Evolutionary conservation across 2,797 vertebrate genomes (phyloP).

Genomic region (Psittacula echo): DNA sequence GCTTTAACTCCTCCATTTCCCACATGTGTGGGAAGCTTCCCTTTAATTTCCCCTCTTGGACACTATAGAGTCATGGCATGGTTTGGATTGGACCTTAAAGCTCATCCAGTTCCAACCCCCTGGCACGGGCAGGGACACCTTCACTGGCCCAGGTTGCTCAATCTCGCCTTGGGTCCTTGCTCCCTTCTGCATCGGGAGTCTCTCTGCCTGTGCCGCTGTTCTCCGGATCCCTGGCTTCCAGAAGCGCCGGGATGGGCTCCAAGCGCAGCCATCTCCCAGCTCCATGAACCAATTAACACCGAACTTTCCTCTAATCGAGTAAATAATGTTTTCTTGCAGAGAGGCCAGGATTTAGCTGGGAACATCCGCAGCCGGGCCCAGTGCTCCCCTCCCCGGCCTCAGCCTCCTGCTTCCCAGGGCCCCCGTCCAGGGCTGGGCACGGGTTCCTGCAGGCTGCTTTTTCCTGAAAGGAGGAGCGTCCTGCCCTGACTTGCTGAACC

Average conservation of each 20-base stretch:
- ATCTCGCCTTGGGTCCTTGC: rapidly evolving
- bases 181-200: neutral
- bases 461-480: slow-evolving; percentile 41
- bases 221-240: neutral
- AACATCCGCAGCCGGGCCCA: slow-evolving; percentile 34
- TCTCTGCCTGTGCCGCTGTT: rapidly evolving
- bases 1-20: neutral
- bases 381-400: slow-evolving; percentile 19
- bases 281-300: slow-evolving; percentile 4
- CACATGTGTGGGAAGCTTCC: neutral
- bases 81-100: neutral
- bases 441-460: neutral
- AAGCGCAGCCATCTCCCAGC: neutral
- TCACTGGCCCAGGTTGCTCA: neutral
- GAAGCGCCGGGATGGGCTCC: neutral
- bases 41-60: neutral
- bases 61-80: neutral
- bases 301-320: neutral
- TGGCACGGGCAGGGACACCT: neutral
- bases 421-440: slow-evolving; percentile 41
- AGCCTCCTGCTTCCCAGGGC: slow-evolving; percentile 60
- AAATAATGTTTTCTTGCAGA: neutral
- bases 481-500: slow-evolving; percentile 54
- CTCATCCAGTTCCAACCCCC: neutral
- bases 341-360: slow-evolving; percentile 21